Evolutionary conservation across 2,797 vertebrate genomes (phyloP), one percentile per base, ranked within the genome.

Genomic region (Alcedo quadribrachys): DNA sequence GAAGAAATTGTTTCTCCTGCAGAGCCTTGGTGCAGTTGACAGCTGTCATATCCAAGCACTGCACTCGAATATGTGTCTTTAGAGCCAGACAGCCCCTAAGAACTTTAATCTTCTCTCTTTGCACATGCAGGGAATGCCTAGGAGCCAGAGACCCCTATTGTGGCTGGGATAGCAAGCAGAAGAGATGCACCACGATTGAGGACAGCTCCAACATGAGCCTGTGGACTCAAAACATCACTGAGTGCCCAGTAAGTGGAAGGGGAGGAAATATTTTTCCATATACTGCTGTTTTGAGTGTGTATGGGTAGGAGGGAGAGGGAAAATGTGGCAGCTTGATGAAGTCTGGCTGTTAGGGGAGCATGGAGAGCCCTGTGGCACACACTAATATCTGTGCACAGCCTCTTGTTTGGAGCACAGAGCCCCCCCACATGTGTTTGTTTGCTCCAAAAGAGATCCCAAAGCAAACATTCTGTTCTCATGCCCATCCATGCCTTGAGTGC

Each of bases 201-300:
- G 99, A 99, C 97, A 99, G 99, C 95, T 98, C 99, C 96, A 99
- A 99, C 97, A 99, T 99, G 99, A 99, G 99, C 96, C 98, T 99
- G 84, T 99, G 99, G 99, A 99, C 97, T 81, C 99, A 99, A 97
- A 99, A 99, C 97, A 99, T 99, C 97, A 99, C 98, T 0, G 97
- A 98, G 25, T 99, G 99, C 94, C 99, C 99, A 85, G 99, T 99
- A 98, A 98, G 98, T 95, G 42, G 45, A 92, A 69, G 46, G 33
- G 81, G 32, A 50, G 20, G 71, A 77, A 80, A 51, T 57, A 63
- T 24, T 80, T 80, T 81, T 73, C 4, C 46, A 12, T 46, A 18
- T 60, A 33, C 37, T 50, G 18, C 21, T 69, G 61, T 50, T 32
- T 30, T 30, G 27, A 50, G 24, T 17, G 12, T 27, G 30, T 42